phyloP scores from a whole-genome alignment of 2,113 vertebrate species.

The Sardina pilchardus region DNA sequence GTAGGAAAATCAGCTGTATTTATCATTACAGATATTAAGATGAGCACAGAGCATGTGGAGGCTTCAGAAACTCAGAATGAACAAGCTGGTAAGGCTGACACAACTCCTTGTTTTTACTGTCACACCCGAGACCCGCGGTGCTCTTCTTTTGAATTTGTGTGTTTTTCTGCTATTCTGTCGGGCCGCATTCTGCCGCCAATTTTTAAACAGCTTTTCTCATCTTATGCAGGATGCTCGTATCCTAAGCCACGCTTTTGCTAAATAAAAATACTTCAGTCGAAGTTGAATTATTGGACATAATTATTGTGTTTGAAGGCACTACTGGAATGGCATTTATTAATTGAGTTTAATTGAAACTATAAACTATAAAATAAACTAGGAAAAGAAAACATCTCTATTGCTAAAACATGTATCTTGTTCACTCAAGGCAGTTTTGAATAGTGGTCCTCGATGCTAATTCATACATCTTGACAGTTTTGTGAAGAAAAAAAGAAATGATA shows the following conservation, averaged over 20 bases:
- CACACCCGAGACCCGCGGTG: neutral
- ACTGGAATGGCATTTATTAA: too few relatives aligned
- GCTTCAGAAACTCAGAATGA: constrained; percentile 76
- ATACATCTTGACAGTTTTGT: neutral
- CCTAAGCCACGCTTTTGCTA: too few relatives aligned
- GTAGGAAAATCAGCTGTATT: constrained; percentile 89
- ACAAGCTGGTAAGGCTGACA: constrained; percentile 81
- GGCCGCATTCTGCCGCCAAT: neutral
- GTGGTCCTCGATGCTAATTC: neutral
- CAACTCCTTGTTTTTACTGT: constrained; percentile 19
- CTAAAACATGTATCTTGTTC: neutral
- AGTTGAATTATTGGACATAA: too few relatives aligned
- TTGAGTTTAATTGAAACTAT: neutral
- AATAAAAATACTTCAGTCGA: too few relatives aligned
- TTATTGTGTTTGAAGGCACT: too few relatives aligned
- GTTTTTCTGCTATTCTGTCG: neutral
- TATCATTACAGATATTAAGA: constrained; percentile 90
- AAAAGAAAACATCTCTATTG: neutral
- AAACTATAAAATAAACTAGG: neutral
- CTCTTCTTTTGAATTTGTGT: neutral
- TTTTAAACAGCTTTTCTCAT: neutral
- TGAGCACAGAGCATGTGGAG: constrained; percentile 87
- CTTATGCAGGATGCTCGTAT: neutral
- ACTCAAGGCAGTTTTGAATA: neutral
- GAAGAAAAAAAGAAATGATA: neutral